phyloP scores from a whole-genome alignment of 2,797 vertebrate species.

The Acanthis flammea region DNA sequence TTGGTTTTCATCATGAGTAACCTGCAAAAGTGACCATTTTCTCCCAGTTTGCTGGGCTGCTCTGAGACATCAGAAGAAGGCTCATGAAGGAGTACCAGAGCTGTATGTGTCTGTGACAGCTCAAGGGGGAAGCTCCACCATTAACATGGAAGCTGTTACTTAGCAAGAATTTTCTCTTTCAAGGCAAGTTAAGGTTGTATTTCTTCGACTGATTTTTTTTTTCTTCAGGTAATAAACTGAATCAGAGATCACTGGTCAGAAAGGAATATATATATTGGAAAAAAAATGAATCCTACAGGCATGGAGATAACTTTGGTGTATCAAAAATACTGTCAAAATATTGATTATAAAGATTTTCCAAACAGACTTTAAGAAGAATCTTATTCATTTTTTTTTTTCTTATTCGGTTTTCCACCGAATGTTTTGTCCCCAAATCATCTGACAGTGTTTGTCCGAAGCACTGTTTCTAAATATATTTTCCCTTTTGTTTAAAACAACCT shows the following conservation, averaged over 20 bases:
- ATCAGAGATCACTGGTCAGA: background rate
- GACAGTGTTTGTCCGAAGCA: background rate
- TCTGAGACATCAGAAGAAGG: conserved; percentile 72
- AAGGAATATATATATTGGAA: background rate
- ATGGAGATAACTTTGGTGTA: background rate
- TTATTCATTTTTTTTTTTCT: no score
- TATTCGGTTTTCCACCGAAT: background rate
- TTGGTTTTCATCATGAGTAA: background rate
- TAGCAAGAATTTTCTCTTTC: background rate
- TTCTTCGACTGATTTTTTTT: background rate
- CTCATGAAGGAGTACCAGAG: conserved; percentile 92
- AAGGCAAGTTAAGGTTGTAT: background rate
- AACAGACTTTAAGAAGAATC: background rate
- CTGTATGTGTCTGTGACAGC: conserved; percentile 87
- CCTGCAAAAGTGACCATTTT: background rate
- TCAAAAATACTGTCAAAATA: background rate
- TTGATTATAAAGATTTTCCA: background rate
- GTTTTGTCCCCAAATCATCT: background rate
- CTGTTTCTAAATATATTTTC: background rate
- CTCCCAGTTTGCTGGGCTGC: background rate
- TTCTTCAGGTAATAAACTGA: background rate
- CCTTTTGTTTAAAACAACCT: background rate
- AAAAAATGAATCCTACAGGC: background rate
- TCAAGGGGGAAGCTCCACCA: conserved; percentile 82
- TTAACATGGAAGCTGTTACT: background rate